phyloP scores from a whole-genome alignment of 2,797 vertebrate genomes.

The Lithobates pipiens region DNA sequence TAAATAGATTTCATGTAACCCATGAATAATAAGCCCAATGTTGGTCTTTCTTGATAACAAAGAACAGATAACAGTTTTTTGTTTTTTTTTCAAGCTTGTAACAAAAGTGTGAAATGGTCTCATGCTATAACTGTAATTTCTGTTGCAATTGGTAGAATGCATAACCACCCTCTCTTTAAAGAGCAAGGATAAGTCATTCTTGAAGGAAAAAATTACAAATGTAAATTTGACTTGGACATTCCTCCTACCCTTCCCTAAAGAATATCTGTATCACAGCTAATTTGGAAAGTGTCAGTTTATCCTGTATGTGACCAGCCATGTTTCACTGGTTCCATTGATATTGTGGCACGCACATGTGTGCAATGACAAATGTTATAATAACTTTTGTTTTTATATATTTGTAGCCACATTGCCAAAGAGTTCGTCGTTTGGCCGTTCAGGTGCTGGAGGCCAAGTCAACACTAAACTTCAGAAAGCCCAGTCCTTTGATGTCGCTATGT shows the following conservation, averaged over 20 bases:
- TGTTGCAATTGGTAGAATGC: background rate
- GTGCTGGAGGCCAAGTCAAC: conserved; percentile 77
- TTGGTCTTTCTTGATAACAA: too few relatives aligned
- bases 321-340: background rate
- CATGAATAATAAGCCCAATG: too few relatives aligned
- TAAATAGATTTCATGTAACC: too few relatives aligned
- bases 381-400: conserved; percentile 60
- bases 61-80: too few relatives aligned
- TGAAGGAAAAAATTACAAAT: background rate
- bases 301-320: background rate
- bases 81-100: too few relatives aligned
- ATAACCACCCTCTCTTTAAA: background rate
- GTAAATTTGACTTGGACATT: background rate
- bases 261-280: too few relatives aligned
- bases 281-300: background rate
- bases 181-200: too few relatives aligned
- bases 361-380: background rate
- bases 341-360: background rate
- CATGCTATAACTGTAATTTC: background rate
- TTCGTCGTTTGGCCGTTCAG: conserved; percentile 90
- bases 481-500: conserved; percentile 91
- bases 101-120: too few relatives aligned
- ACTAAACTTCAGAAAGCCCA: conserved; percentile 90
- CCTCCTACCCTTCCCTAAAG: too few relatives aligned
- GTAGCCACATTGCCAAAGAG: conserved; percentile 92